A percentile compares a stretch with the other conserved stretches of the same genome.
Evolutionary conservation across 2,888 invertebrate species (phyloP).

Genomic region (Sympetrum striolatum): DNA sequence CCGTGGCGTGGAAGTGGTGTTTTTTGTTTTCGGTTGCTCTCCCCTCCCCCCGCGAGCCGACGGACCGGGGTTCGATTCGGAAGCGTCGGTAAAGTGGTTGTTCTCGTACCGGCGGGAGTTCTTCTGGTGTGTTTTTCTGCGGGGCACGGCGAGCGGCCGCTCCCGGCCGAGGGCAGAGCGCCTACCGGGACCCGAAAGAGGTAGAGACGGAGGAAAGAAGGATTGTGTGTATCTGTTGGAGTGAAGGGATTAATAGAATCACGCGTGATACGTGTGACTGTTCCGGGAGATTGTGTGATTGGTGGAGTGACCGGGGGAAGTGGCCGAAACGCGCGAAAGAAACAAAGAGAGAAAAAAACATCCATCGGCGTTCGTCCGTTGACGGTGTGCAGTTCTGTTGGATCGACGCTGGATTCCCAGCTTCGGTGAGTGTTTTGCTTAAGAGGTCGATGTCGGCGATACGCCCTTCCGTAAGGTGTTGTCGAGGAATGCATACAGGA

Average conservation of each 20-base stretch:
- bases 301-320: background rate
- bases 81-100: background rate
- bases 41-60: background rate
- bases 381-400: background rate
- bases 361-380: background rate
- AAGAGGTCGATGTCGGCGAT: background rate
- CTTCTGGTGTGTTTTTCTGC: background rate
- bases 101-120: background rate
- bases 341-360: background rate
- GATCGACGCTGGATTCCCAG: background rate
- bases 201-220: background rate
- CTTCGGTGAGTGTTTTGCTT: background rate
- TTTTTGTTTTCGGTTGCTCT: background rate
- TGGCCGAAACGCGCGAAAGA: background rate
- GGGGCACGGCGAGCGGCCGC: background rate
- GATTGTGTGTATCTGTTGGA: background rate
- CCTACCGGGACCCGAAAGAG: background rate
- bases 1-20: background rate
- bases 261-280: background rate
- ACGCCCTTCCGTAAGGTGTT: background rate
- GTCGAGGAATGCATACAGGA: background rate
- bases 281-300: background rate
- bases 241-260: background rate
- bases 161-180: background rate
- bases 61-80: background rate